Conservation (phyloP, 2,888 invertebrate genomes). For the Isotomurus palustris region DNA sequence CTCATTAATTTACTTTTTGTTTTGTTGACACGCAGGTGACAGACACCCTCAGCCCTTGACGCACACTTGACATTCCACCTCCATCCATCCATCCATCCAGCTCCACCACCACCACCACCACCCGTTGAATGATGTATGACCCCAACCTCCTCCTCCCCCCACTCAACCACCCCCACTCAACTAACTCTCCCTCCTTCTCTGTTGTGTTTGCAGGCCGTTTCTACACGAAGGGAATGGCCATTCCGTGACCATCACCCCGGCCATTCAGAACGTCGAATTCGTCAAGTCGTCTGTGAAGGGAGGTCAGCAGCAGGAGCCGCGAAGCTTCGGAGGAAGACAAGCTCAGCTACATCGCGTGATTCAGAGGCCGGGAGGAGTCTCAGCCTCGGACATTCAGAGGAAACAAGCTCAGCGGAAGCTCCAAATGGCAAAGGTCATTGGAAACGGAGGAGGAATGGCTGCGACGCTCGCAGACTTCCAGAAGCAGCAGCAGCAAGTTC, state of each 20-base stretch:
- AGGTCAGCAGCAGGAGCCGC: slow-evolving; percentile 1
- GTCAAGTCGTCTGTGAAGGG: neutral
- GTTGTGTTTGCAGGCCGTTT: slow-evolving; percentile 39
- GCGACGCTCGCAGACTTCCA: slow-evolving; percentile 28
- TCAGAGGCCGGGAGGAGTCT: slow-evolving; percentile 21
- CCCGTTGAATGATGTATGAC: slow-evolving; percentile 4
- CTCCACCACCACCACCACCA: too few species aligned
- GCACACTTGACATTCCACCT: too few species aligned
- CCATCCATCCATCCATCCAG: too few species aligned
- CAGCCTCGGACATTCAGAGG: slow-evolving; percentile 26
- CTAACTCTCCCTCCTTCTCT: too few species aligned
- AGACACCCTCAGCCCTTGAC: too few species aligned
- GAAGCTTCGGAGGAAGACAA: slow-evolving; percentile 23
- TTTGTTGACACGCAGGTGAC: too few species aligned
- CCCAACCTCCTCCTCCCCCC: too few species aligned
- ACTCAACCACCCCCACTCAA: too few species aligned
- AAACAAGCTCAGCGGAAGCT: slow-evolving; percentile 40
- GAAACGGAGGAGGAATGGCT: slow-evolving; percentile 33
- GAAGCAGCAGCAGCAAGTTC: slow-evolving; percentile 16
- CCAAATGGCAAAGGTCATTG: slow-evolving; percentile 44
- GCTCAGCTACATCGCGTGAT: slow-evolving; percentile 29
- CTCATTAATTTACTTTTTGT: too few species aligned
- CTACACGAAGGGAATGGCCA: slow-evolving; percentile 42
- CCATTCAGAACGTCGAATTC: slow-evolving; percentile 3
- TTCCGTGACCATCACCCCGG: slow-evolving; percentile 37